Evolutionary conservation across 2,888 invertebrate species (phyloP).

Genomic region (Atethmia centrago): DNA sequence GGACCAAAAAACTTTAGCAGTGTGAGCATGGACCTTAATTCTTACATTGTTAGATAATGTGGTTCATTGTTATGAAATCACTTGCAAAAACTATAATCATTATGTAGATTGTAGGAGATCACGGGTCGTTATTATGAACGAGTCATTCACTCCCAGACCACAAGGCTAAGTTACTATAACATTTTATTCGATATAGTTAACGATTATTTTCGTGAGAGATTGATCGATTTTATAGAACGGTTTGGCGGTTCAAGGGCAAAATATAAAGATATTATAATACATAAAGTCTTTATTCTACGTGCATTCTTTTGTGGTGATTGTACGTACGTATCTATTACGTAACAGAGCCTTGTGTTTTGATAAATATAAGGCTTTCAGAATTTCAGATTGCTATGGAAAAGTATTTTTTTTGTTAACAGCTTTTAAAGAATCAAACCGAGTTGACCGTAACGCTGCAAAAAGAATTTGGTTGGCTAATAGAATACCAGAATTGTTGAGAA

Average conservation of each 20-base stretch:
- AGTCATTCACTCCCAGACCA: constrained; percentile 72
- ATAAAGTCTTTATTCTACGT: constrained; percentile 14
- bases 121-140: constrained; percentile 46
- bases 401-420: background rate
- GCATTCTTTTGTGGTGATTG: constrained; percentile 20
- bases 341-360: constrained; percentile 23
- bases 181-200: constrained; percentile 45
- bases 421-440: background rate
- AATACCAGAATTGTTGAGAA: background rate
- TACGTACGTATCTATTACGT: constrained; percentile 21
- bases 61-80: constrained; percentile 68
- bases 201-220: constrained; percentile 40
- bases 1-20: constrained; percentile 42
- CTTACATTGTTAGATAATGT: constrained; percentile 72
- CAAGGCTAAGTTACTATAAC: constrained; percentile 69
- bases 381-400: background rate
- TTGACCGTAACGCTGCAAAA: background rate
- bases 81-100: constrained; percentile 69
- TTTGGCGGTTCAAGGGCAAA: constrained; percentile 41
- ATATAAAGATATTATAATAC: constrained; percentile 4
- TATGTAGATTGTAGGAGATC: constrained; percentile 60
- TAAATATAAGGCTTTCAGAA: constrained; percentile 2
- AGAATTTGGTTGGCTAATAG: background rate
- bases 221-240: constrained; percentile 43
- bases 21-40: constrained; percentile 54